These are phyloP conservation scores for Eupithecia centaureata DNA, from an alignment of 2,888 invertebrate species.

Conservation along the genomic window DNA sequence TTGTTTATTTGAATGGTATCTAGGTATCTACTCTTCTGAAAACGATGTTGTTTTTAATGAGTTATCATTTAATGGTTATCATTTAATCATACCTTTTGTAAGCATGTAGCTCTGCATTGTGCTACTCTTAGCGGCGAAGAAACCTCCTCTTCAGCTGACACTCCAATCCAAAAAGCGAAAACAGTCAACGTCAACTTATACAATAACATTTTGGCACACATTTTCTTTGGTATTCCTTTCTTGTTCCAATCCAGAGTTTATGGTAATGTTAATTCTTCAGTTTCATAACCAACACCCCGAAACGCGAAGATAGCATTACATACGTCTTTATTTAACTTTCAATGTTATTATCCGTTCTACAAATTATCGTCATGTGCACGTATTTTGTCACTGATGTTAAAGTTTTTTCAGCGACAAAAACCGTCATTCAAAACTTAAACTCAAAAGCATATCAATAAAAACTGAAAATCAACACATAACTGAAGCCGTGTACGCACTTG, in stretches of 20 bases:
- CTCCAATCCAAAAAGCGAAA: slow-evolving; percentile 78
- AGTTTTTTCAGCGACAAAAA: slow-evolving; percentile 47
- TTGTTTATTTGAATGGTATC: background rate
- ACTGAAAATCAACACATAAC: slow-evolving; percentile 63
- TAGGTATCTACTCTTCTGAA: background rate
- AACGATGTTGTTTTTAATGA: background rate
- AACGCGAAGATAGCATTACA: slow-evolving; percentile 67
- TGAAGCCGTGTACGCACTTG: slow-evolving; percentile 65
- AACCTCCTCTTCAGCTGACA: slow-evolving; percentile 86
- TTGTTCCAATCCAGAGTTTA: slow-evolving; percentile 59
- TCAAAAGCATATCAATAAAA: slow-evolving; percentile 50
- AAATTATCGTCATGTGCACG: slow-evolving; percentile 62
- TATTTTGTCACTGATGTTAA: slow-evolving; percentile 49
- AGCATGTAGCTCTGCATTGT: slow-evolving; percentile 88
- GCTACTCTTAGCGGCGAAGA: slow-evolving; percentile 88
- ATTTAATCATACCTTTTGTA: slow-evolving; percentile 85
- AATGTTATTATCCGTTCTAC: slow-evolving; percentile 52
- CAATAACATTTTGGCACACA: slow-evolving; percentile 84
- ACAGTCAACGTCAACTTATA: slow-evolving; percentile 78
- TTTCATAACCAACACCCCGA: slow-evolving; percentile 78
- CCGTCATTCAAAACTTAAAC: slow-evolving; percentile 48
- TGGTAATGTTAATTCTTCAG: slow-evolving; percentile 64
- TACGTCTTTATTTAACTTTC: slow-evolving; percentile 51
- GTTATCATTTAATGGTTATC: background rate
- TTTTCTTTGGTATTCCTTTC: slow-evolving; percentile 80